phyloP scores from a whole-genome alignment of 2,797 vertebrate genomes.

The Myotis myotis region DNA sequence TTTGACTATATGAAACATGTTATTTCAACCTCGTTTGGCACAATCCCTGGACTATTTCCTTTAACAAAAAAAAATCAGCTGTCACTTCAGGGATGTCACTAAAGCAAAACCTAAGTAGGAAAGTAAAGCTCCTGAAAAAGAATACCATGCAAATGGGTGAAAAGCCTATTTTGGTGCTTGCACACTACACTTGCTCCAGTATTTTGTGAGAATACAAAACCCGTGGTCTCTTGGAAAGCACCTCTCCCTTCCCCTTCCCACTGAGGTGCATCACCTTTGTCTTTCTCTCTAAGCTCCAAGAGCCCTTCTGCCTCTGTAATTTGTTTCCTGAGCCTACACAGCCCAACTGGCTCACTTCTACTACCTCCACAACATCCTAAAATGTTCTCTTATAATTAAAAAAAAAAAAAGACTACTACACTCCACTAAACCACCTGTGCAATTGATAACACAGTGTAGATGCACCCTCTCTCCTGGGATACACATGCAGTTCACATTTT shows the following conservation, averaged over 20 bases:
- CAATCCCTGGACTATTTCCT: neutral
- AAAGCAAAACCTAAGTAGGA: slow-evolving; percentile 14
- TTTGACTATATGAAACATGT: neutral
- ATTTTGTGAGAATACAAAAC: neutral
- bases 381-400: neutral
- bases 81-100: neutral
- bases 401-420: neutral
- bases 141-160: neutral
- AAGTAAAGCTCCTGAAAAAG: neutral
- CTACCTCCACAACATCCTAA: neutral
- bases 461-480: neutral
- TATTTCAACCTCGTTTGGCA: neutral
- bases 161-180: neutral
- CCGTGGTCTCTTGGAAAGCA: no score
- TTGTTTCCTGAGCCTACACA: neutral
- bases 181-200: neutral
- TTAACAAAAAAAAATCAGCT: neutral
- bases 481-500: neutral
- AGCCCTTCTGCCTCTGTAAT: neutral
- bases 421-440: neutral
- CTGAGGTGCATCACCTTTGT: neutral
- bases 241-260: neutral
- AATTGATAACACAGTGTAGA: neutral
- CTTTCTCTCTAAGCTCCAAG: neutral
- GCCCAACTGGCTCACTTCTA: neutral